Percentiles rank a stretch among this genome's conserved stretches.
Conservation (phyloP, 1,140 invertebrate genomes). For the Lineus longissimus region DNA sequence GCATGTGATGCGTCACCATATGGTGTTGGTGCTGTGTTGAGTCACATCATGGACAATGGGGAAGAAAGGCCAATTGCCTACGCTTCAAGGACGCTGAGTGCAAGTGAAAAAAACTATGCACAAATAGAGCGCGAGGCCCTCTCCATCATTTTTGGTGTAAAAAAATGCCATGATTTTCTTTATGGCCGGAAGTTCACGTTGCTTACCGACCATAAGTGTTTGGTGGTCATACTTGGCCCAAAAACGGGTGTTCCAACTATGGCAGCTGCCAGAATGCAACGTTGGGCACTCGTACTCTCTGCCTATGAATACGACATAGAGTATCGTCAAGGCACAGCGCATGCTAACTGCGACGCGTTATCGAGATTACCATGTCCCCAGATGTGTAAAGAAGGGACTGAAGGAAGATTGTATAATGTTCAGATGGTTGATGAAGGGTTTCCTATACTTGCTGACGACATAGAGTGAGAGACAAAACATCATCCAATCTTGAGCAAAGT, state of each 20-base stretch:
- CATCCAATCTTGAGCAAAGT: not conserved
- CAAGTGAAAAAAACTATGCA: constrained; percentile 43
- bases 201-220: constrained; percentile 46
- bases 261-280: constrained; percentile 30
- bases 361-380: constrained; percentile 9
- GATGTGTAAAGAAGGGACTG: not conserved
- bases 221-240: constrained; percentile 43
- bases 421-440: not conserved
- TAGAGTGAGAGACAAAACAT: not conserved
- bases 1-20: constrained; percentile 15
- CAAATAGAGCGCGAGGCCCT: constrained; percentile 55
- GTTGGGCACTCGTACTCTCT: constrained; percentile 24
- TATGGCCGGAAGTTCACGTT: constrained; percentile 40
- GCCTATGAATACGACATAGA: constrained; percentile 28
- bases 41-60: constrained; percentile 18
- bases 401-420: not conserved
- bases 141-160: too few species aligned
- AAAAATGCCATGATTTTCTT: constrained; percentile 52
- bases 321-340: constrained; percentile 18
- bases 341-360: constrained; percentile 11
- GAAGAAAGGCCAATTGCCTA: constrained; percentile 39
- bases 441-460: not conserved
- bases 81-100: constrained; percentile 41
- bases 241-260: constrained; percentile 38
- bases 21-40: constrained; percentile 23